Evolutionary conservation across 2,888 invertebrate species (phyloP).

Genomic region (Nomada flava): DNA sequence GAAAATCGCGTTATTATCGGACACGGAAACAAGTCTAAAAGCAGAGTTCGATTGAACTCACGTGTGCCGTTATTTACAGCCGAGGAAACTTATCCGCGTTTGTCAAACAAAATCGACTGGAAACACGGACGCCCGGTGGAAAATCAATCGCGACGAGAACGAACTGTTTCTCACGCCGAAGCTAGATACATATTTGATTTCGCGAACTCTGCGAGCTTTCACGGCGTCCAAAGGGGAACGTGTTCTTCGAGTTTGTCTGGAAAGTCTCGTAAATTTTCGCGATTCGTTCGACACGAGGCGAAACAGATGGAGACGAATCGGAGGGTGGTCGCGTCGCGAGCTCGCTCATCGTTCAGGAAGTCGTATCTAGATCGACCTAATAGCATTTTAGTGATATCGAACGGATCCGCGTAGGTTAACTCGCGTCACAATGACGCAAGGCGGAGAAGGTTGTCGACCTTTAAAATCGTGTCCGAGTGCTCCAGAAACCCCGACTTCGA

Average conservation of each 20-base stretch:
- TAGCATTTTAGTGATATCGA: constrained; percentile 73
- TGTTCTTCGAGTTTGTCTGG: constrained; percentile 20
- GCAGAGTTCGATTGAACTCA: neutral
- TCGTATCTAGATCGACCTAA: constrained; percentile 65
- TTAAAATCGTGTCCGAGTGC: constrained; percentile 66
- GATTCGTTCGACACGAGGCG: neutral
- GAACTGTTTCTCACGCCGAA: neutral
- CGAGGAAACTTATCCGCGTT: constrained; percentile 18
- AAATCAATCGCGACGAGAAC: neutral
- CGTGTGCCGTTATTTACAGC: constrained; percentile 5
- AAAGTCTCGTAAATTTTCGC: constrained; percentile 47
- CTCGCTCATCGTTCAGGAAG: constrained; percentile 48
- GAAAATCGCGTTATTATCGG: too few species aligned
- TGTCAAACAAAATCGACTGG: constrained; percentile 19
- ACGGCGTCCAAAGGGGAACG: neutral
- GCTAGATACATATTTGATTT: constrained; percentile 3
- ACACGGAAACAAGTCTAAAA: neutral
- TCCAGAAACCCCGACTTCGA: constrained; percentile 72
- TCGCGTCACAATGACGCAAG: constrained; percentile 54
- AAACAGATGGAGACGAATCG: constrained; percentile 29
- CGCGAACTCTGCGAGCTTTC: neutral
- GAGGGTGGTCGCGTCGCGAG: constrained; percentile 5
- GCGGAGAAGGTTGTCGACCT: constrained; percentile 69
- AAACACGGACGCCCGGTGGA: neutral
- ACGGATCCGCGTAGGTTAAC: constrained; percentile 49